Evolutionary conservation across 2,888 invertebrate genomes (phyloP), one percentile per base, ranked within the genome.

Genomic region (Teinopalpus imperialis): DNA sequence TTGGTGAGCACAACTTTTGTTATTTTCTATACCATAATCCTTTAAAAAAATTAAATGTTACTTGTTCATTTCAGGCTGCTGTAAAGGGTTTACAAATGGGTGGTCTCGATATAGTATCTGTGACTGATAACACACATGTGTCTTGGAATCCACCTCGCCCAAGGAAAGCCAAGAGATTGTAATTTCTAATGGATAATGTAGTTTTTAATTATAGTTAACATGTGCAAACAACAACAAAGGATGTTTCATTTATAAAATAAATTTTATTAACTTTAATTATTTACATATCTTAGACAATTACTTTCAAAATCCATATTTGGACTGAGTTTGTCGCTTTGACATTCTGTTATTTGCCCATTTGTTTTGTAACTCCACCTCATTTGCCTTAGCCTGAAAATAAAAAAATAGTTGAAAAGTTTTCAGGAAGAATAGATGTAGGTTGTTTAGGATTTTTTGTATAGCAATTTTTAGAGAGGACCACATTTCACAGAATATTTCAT

Each of bases 1-100:
- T 91, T 96, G 94, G 97, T 97, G 89, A 90, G 89, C 67, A 13
- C 10, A 12, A 27, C 7, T 10, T n/a, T n/a, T 2, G 6, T 43
- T 16, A 13, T 26, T 50, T 20, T 27, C 32, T 18, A 7, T 18
- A 24, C 1, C 9, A 29, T 29, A 10, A 29, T 29, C n/a, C n/a
- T n/a, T 9, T 41, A 18, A 26, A 30, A 29, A 14, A 9, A 36
- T 41, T 35, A 42, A 50, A 51, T 52, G 32, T 48, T 52, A 37
- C 6, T 51, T 41, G 44, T 53, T 41, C 49, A 29, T 68, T 91
- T 90, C 86, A 97, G 97, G 93, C 98, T 30, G 93, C 97, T 2
- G 93, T 99, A 31, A 98, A 98, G 87, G 98, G 98, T 1, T 77
- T 99, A 10, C 94, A 97, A 81, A 95, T 98, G 94, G 94, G 94